Percentiles rank a stretch among this genome's conserved stretches.
These are phyloP conservation scores for Stomatorhinus walkeri DNA, from an alignment of 2,797 vertebrate genomes.

Conservation along the genomic window DNA sequence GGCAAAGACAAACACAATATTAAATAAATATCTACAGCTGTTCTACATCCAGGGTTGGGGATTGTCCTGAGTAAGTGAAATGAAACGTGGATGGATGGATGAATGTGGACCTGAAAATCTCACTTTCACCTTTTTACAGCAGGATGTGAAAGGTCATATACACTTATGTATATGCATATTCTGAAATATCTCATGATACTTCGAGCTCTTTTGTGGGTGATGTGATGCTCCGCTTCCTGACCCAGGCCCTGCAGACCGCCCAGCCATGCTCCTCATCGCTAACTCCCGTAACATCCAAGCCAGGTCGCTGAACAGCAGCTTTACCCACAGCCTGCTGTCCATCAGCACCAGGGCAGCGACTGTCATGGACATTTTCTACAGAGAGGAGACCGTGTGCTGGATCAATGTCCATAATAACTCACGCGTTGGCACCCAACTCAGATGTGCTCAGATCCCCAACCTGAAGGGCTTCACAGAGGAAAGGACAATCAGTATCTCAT, in stretches of 20 bases:
- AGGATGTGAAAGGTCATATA: neutral
- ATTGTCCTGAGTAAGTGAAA: neutral
- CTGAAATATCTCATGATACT: neutral
- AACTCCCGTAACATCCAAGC: slow-evolving; percentile 95
- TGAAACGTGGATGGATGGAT: neutral
- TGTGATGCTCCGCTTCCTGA: neutral
- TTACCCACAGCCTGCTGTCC: slow-evolving; percentile 76
- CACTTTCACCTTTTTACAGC: neutral
- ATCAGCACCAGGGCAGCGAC: slow-evolving; percentile 90
- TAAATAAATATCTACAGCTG: neutral
- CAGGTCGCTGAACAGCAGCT: slow-evolving; percentile 77
- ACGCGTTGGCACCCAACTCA: slow-evolving; percentile 76
- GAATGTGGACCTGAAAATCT: neutral
- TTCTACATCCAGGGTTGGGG: neutral
- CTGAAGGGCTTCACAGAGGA: slow-evolving; percentile 88
- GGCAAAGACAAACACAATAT: neutral
- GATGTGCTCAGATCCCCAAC: slow-evolving; percentile 87
- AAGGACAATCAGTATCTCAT: slow-evolving; percentile 86
- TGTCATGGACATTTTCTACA: slow-evolving; percentile 94
- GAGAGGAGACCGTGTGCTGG: slow-evolving; percentile 88
- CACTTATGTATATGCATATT: neutral
- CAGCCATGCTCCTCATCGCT: slow-evolving; percentile 83
- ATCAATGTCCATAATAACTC: slow-evolving; percentile 79
- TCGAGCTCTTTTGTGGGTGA: neutral
- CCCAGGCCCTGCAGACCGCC: slow-evolving; percentile 89